phyloP scores from a whole-genome alignment of 2,888 invertebrate genomes.

The Campaea margaritaria region DNA sequence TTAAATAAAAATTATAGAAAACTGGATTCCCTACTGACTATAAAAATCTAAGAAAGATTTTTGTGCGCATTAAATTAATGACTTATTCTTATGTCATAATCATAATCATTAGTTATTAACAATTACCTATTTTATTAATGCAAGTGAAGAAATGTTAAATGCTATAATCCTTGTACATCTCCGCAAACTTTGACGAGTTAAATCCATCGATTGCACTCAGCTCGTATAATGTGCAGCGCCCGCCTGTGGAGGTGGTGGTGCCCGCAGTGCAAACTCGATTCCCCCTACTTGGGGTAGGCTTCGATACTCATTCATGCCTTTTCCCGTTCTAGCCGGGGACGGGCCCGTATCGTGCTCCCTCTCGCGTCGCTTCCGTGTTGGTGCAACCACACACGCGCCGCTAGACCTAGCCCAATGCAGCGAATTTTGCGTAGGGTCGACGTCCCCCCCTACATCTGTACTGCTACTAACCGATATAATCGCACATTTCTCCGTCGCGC shows the following conservation, averaged over 20 bases:
- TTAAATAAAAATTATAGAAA: too few relatives aligned
- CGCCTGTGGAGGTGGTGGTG: slow-evolving; percentile 72
- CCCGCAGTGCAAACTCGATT: slow-evolving; percentile 82
- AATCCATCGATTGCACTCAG: slow-evolving; percentile 74
- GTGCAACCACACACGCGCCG: slow-evolving; percentile 78
- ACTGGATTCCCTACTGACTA: too few relatives aligned
- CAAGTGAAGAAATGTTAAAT: too few relatives aligned
- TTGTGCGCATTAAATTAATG: neutral
- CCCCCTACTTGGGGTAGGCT: slow-evolving; percentile 84
- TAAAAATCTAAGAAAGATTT: too few relatives aligned
- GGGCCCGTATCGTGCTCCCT: slow-evolving; percentile 69
- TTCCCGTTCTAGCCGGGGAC: slow-evolving; percentile 72
- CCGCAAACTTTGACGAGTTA: slow-evolving; percentile 16
- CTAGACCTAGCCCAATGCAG: slow-evolving; percentile 86
- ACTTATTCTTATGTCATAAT: too few relatives aligned
- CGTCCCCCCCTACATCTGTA: slow-evolving; percentile 74
- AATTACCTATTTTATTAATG: too few relatives aligned
- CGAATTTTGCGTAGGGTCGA: slow-evolving; percentile 85
- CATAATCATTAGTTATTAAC: too few relatives aligned
- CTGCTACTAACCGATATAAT: slow-evolving; percentile 52
- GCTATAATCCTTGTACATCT: too few relatives aligned
- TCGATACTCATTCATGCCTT: slow-evolving; percentile 84
- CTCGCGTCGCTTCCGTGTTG: slow-evolving; percentile 76
- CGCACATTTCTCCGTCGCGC: slow-evolving; percentile 50
- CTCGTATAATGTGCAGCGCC: slow-evolving; percentile 62